Conservation (phyloP, 2,888 invertebrate genomes). For the Tachina fera region DNA sequence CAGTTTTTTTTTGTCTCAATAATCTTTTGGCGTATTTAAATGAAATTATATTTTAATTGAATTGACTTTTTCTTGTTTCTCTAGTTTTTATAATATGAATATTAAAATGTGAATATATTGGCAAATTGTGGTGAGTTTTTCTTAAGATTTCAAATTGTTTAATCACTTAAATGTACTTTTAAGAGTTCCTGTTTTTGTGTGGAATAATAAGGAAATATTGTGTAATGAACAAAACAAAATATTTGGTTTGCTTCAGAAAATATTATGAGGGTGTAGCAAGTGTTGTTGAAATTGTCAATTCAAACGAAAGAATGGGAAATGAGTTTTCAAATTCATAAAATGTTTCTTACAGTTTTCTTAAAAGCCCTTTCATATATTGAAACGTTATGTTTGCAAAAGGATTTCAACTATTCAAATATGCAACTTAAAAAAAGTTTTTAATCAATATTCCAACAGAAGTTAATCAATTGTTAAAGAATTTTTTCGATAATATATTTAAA, state of each 20-base stretch:
- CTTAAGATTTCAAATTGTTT: constrained; percentile 54
- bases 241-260: neutral
- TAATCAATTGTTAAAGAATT: no score
- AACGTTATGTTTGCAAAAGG: no score
- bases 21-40: constrained; percentile 41
- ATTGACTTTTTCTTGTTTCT: constrained; percentile 63
- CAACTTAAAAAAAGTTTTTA: no score
- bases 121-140: constrained; percentile 45
- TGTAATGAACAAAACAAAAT: neutral
- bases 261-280: neutral
- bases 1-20: neutral
- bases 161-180: constrained; percentile 52
- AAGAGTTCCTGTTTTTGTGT: constrained; percentile 1
- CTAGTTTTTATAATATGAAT: constrained; percentile 39
- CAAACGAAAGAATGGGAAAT: neutral
- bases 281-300: neutral
- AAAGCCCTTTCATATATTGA: no score
- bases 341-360: no score
- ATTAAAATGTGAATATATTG: constrained; percentile 36
- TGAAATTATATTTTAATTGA: constrained; percentile 68
- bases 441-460: no score
- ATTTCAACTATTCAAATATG: no score
- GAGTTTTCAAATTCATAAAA: neutral
- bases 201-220: neutral
- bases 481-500: no score